Evolutionary conservation across 2,113 vertebrate species (phyloP), one percentile per base, ranked within the genome.

Genomic region (Elephantulus edwardii): DNA sequence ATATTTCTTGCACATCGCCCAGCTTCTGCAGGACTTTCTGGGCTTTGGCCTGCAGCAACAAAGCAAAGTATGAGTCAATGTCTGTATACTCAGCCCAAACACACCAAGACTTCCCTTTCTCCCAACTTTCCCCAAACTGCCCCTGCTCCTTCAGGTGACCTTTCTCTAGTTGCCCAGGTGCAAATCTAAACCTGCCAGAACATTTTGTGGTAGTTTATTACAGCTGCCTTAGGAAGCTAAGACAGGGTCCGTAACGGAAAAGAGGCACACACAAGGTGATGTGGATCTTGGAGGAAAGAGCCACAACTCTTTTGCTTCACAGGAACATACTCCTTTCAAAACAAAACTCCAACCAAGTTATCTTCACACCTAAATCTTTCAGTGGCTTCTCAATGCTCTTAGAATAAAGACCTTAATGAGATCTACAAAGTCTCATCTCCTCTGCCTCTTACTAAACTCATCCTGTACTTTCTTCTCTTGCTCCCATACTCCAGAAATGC

Each of bases 1-100:
- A 98, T 98, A 99, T 99, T 97, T 99, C 98, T 86, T 98, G 98
- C 16, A 99, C 98, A 5, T 99, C 98, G 33, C 98, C 96, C 5
- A 99, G 97, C 75, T 98, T 98, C 95, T 98, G 98, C 56, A 99
- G 95, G 14, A 98, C 97, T 96, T 96, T 98, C 96, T 98, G 98
- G 83, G 98, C 98, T 74, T 97, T 98, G 95, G 88, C 95, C 99
- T 99, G 95, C 3, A 89, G n/a, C 78, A 86, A 88, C 30, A 92
- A 81, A 93, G 92, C 26, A 48, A 42, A 81, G 68, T 74, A 48
- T 71, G 35, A 95, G 81, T 4, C 64, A 24, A 7, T 38, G 1
- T 10, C 48, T 90, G 19, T 8, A 56, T 5, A 26, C 20, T 50
- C 38, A 38, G n/a, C 35, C 48, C 58, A 56, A 87, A 17, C 22